Conservation (phyloP, 2,797 vertebrate genomes). For the Tauraco hartlaubi region DNA sequence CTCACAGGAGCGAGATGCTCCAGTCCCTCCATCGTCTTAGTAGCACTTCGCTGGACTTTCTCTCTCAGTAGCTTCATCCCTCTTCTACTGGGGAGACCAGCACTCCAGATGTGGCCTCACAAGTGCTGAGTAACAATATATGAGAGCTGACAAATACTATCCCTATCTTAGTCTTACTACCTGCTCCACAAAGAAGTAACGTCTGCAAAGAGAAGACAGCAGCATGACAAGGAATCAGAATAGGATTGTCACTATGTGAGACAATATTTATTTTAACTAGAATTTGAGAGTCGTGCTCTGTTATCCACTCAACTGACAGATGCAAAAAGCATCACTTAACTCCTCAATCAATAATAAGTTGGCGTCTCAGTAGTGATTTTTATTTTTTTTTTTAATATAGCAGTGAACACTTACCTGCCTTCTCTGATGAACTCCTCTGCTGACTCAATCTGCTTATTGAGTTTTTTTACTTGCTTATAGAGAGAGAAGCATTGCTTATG, state of each 20-base stretch:
- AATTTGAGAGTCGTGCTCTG: conserved; percentile 16
- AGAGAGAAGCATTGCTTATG: conserved; percentile 96
- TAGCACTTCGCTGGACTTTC: background rate
- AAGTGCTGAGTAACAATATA: background rate
- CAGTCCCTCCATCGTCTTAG: background rate
- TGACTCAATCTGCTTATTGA: conserved; percentile 93
- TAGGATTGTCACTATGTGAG: background rate
- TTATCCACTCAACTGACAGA: conserved; percentile 34
- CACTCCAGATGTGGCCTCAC: background rate
- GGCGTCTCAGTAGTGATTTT: background rate
- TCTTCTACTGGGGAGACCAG: background rate
- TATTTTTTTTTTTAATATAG: background rate
- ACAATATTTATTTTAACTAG: conserved; percentile 53
- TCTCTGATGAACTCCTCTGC: conserved; percentile 93
- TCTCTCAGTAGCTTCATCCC: background rate
- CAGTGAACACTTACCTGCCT: conserved; percentile 85
- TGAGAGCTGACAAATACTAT: background rate
- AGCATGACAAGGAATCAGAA: background rate
- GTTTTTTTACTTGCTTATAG: conserved; percentile 98
- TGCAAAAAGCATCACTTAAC: conserved; percentile 23
- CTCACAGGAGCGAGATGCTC: background rate
- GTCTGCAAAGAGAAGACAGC: background rate
- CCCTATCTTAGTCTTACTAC: background rate
- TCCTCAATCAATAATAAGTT: background rate
- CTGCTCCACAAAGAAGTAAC: background rate